These are phyloP conservation scores for Anarrhichthys ocellatus DNA, from an alignment of 2,113 vertebrate genomes.

Conservation along the genomic window DNA sequence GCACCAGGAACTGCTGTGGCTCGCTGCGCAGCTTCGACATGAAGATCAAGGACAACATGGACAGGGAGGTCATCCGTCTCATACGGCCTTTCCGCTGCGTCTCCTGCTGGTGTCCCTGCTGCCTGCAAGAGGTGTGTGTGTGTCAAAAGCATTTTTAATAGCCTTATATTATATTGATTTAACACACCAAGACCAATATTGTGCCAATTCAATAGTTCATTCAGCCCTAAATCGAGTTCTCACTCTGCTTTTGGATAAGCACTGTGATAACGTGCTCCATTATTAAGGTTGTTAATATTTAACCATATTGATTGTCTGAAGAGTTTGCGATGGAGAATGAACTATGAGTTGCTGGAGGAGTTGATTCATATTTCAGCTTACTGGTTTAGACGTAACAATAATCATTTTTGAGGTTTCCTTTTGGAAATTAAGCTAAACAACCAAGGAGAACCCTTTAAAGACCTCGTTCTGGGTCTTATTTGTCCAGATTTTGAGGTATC, in stretches of 20 bases:
- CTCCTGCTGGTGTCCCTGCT: conserved; percentile 91
- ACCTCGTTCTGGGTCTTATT: neutral
- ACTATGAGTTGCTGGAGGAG: neutral
- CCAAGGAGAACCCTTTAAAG: neutral
- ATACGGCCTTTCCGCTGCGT: conserved; percentile 88
- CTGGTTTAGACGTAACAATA: too few relatives aligned
- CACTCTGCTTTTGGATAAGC: neutral
- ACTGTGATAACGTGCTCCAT: neutral
- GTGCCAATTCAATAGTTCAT: neutral
- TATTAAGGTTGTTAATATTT: conserved; percentile 30
- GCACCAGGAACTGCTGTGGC: conserved; percentile 91
- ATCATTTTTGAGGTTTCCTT: neutral
- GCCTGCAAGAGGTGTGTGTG: conserved; percentile 86
- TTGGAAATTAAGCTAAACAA: neutral
- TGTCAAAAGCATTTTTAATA: neutral
- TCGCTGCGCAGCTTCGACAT: conserved; percentile 89
- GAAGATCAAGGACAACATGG: conserved; percentile 86
- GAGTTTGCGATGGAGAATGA: neutral
- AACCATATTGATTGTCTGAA: neutral
- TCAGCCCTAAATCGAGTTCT: neutral
- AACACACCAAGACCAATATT: neutral
- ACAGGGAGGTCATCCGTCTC: conserved; percentile 88
- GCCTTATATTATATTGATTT: conserved; percentile 2
- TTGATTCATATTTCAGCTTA: neutral
- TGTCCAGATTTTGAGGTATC: neutral